phyloP scores from a whole-genome alignment of 2,113 vertebrate species.

The Dicrurus megarhynchus region DNA sequence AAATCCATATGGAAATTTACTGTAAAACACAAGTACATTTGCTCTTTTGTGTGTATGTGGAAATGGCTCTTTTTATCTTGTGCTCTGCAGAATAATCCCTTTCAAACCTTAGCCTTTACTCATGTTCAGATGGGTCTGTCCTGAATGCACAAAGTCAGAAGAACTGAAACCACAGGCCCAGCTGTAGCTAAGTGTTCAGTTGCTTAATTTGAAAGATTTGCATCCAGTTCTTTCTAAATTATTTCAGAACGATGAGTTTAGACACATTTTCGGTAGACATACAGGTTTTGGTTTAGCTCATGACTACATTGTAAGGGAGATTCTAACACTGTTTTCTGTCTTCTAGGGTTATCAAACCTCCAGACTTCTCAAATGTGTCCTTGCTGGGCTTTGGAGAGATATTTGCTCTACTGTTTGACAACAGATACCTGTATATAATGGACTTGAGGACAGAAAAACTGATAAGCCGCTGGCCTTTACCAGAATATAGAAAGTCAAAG shows the following conservation, averaged over 20 bases:
- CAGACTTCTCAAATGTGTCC: conserved; percentile 88
- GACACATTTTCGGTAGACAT: neutral
- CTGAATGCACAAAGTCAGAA: neutral
- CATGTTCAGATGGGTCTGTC: neutral
- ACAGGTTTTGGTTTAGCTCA: neutral
- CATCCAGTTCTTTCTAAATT: neutral
- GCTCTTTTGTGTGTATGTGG: neutral
- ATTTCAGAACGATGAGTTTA: neutral
- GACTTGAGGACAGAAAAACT: conserved; percentile 93
- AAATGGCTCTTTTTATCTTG: neutral
- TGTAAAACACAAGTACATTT: neutral
- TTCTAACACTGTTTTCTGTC: neutral
- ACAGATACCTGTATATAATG: conserved; percentile 95
- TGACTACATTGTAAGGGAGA: neutral
- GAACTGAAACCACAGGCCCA: neutral
- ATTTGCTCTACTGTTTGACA: conserved; percentile 96
- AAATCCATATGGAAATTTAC: neutral
- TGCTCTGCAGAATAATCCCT: neutral
- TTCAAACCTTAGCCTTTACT: neutral
- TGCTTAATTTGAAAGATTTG: neutral
- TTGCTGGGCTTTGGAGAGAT: conserved; percentile 94
- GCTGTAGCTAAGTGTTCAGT: neutral
- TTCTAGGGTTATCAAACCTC: conserved; percentile 92
- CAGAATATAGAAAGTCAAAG: conserved; percentile 96
- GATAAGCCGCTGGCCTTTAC: conserved; percentile 94